Conservation (phyloP, 2,888 invertebrate species). For the Drosophila affinis region DNA sequence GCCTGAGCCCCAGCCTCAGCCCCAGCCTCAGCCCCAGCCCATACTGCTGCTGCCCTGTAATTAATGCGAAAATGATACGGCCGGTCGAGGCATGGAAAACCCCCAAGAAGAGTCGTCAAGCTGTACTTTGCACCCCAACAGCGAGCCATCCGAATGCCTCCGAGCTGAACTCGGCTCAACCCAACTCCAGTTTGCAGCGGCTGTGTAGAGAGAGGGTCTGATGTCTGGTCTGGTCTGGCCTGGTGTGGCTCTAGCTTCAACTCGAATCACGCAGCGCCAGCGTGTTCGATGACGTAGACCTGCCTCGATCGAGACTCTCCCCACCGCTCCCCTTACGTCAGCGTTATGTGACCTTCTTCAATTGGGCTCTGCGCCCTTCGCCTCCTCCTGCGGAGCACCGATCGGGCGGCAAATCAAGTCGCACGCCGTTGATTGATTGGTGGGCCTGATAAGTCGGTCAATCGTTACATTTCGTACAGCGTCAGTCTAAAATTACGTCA, state of each 20-base stretch:
- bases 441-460: conserved; percentile 50
- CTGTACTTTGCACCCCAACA: conserved; percentile 63
- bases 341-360: conserved; percentile 43
- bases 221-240: background rate
- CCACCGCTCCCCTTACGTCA: background rate
- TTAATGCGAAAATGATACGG: conserved; percentile 49
- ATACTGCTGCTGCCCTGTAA: conserved; percentile 36
- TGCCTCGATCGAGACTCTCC: conserved; percentile 63
- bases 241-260: conserved; percentile 1
- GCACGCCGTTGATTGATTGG: conserved; percentile 59
- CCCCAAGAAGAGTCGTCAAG: conserved; percentile 63
- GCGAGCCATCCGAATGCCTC: conserved; percentile 21
- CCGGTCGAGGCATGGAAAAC: conserved; percentile 64
- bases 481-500: conserved; percentile 51
- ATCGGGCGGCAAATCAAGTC: conserved; percentile 22
- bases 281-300: conserved; percentile 35
- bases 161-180: conserved; percentile 11
- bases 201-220: conserved; percentile 8
- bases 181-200: conserved; percentile 36
- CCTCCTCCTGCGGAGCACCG: background rate
- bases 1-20: conserved; percentile 15
- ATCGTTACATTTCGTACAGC: conserved; percentile 18
- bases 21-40: conserved; percentile 28
- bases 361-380: conserved; percentile 3
- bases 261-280: conserved; percentile 53